Evolutionary conservation across 2,113 vertebrate species (phyloP).

Genomic region (Gymnobelideus leadbeateri): DNA sequence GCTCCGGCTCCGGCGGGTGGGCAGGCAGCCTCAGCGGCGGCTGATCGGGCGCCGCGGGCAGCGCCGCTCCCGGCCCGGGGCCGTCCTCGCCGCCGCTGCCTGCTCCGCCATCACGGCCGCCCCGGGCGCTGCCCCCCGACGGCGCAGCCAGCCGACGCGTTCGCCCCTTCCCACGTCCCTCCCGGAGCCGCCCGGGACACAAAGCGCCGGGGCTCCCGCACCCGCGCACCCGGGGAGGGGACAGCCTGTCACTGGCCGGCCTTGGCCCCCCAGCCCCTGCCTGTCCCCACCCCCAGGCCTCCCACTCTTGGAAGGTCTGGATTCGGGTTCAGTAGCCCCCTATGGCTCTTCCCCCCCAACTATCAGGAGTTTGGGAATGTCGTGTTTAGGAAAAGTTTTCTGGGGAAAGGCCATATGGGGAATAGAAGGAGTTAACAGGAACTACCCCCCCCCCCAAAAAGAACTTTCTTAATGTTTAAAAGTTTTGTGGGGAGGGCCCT

Average conservation of each 20-base stretch:
- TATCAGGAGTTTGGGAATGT: slow-evolving; percentile 32
- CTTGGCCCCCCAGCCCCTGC: slow-evolving; percentile 44
- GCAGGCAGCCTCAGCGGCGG: slow-evolving; percentile 61
- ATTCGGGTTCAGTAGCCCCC: not conserved
- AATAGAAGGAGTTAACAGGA: slow-evolving; percentile 69
- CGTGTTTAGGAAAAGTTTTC: slow-evolving; percentile 60
- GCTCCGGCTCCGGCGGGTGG: slow-evolving; percentile 16
- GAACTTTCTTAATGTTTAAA: slow-evolving; percentile 52
- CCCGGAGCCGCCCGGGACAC: not conserved
- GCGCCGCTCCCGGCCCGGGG: slow-evolving; percentile 70
- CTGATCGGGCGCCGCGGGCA: slow-evolving; percentile 63
- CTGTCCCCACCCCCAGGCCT: not conserved
- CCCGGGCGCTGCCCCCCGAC: slow-evolving; percentile 73
- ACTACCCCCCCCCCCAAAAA: slow-evolving; percentile 40
- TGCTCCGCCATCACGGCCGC: slow-evolving; percentile 65
- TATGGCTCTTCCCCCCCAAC: not conserved
- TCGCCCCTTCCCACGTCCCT: not conserved
- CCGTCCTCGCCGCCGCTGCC: slow-evolving; percentile 71
- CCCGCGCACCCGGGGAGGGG: not conserved
- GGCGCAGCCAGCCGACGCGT: slow-evolving; percentile 70
- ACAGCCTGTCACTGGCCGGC: slow-evolving; percentile 67
- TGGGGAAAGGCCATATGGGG: slow-evolving; percentile 43
- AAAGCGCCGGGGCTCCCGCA: not conserved
- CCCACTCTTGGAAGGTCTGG: not conserved
- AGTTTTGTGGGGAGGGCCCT: slow-evolving; percentile 58